Base-by-base conservation (phyloP, 1,140 invertebrate genomes). In the Orius insidiosus region DNA sequence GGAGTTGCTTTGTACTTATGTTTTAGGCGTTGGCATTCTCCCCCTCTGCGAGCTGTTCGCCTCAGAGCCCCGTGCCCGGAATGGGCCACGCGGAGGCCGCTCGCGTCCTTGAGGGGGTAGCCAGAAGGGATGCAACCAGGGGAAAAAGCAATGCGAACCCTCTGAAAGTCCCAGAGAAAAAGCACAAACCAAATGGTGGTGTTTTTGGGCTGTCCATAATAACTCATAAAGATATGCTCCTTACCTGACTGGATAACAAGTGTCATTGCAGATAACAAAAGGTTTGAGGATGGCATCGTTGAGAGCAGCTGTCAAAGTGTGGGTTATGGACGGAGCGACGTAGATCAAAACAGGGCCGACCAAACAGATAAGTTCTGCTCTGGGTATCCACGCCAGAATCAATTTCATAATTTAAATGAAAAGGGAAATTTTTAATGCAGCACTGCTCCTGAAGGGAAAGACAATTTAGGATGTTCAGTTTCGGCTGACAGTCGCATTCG, bases 251-350 rank as follows among this genome's bases (percentile, higher is more conserved):
- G 67, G 57, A 7, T 68, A 50, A 35, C 71, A 68, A 9, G 74
- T 79, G 45, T 84, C 71, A 59, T 88, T 88, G 31, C 79, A 78
- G 5, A 88, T 63, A 1, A 82, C 64, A 53, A 76, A 80, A 47
- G 75, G 63, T 11, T 67, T 68, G 2, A 70, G 59, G 2, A 72
- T 48, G 9, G 71, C 58, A 32, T 47, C 59, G 48, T 71, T 64
- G 1, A 65, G 56, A 1, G 76, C 72, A 2, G 72, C 65, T 0
- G 70, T 65, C 14, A 85, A 55, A 0, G 78, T 78, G 50, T 84
- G 77, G 13, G 69, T 62, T 10, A 70, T 58, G 1, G 70, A 68
- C 10, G 76, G 72, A 13, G 72, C 70, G 13, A 80, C 13, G n/a
- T 58, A 69, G 2, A 70, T 47, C 2, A 62, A 59, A 45, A 72